These are phyloP conservation scores for Lepilemur septentrionalis DNA, from an alignment of 2,797 vertebrate species.

Conservation along the genomic window DNA sequence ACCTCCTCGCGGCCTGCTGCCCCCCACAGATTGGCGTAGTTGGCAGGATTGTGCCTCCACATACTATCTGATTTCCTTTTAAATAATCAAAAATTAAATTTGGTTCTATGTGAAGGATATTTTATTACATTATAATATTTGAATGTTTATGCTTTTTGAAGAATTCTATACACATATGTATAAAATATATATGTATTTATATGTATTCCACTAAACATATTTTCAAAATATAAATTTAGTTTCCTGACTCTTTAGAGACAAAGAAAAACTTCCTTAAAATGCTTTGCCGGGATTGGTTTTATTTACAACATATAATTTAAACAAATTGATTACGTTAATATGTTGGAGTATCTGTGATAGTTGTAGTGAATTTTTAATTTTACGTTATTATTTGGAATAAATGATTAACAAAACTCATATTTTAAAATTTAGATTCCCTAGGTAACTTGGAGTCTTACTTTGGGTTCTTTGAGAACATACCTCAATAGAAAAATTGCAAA, in stretches of 20 bases:
- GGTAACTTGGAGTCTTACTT: neutral
- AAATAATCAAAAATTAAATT: slow-evolving; percentile 9
- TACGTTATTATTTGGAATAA: neutral
- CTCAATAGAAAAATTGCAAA: neutral
- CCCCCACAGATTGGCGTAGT: no score
- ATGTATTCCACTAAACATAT: neutral
- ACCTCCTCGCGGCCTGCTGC: no score
- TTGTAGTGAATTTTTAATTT: neutral
- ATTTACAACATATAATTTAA: slow-evolving; percentile 7
- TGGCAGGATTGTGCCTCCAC: no score
- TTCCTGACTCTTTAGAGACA: neutral
- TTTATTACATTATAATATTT: slow-evolving; percentile 3
- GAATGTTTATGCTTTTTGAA: slow-evolving; percentile 1
- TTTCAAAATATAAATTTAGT: neutral
- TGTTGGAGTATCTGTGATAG: neutral
- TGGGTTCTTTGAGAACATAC: neutral
- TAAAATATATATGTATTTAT: neutral
- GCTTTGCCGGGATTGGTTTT: neutral
- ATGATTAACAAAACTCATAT: neutral
- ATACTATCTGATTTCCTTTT: neutral
- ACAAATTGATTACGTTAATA: neutral
- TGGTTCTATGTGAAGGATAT: neutral
- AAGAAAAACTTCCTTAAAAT: slow-evolving; percentile 13
- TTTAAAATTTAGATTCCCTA: slow-evolving; percentile 7
- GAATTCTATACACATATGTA: neutral